Evolutionary conservation across 2,888 invertebrate genomes (phyloP).

Genomic region (Perizoma flavofasciatum): DNA sequence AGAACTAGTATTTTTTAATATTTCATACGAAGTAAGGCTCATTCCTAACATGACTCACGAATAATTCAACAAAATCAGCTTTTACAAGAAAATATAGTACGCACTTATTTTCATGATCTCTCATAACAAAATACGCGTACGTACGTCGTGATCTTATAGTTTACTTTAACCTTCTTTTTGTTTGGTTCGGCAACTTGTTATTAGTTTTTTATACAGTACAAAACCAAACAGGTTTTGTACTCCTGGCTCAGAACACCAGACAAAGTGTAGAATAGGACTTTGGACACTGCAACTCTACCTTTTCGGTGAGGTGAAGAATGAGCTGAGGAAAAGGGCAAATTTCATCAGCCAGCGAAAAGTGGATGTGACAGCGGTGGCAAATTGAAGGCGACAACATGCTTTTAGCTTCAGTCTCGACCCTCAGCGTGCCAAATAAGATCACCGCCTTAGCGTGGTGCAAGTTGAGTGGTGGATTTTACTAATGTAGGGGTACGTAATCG

Average conservation of each 20-base stretch:
- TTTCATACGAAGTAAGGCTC: conserved; percentile 17
- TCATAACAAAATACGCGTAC: no score
- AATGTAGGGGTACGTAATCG: background rate
- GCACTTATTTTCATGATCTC: no score
- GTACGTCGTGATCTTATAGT: no score
- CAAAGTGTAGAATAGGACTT: no score
- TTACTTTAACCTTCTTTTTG: no score
- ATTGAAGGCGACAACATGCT: conserved; percentile 79
- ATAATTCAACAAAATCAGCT: no score
- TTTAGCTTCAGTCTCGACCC: conserved; percentile 67
- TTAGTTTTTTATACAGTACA: no score
- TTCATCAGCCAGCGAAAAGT: conserved; percentile 61
- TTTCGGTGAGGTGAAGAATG: conserved; percentile 4
- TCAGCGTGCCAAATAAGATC: conserved; percentile 30
- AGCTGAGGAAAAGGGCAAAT: conserved; percentile 58
- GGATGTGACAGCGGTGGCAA: conserved; percentile 66
- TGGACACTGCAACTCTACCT: no score
- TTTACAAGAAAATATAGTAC: no score
- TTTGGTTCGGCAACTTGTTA: no score
- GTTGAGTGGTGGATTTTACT: conserved; percentile 14
- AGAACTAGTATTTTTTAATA: conserved; percentile 24
- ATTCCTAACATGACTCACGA: conserved; percentile 15
- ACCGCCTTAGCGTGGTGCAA: conserved; percentile 22
- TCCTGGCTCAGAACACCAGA: no score
- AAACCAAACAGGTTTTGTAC: no score